A percentile compares a stretch with the other conserved stretches of the same genome.
These are phyloP conservation scores for Calliopsis andreniformis DNA, from an alignment of 1,140 invertebrate species.

Conservation along the genomic window DNA sequence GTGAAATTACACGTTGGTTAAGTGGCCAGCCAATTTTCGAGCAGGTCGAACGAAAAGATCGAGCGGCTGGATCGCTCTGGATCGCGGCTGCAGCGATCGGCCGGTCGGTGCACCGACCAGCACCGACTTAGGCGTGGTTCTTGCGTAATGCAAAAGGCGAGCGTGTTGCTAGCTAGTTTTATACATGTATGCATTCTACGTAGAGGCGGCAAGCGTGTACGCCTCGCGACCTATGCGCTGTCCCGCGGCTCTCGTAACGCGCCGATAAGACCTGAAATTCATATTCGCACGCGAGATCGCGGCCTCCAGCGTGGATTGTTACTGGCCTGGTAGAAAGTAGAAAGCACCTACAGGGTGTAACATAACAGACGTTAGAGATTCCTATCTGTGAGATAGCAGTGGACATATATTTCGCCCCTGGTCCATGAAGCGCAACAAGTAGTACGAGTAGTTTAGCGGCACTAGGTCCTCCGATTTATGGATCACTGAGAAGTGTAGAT, in stretches of 20 bases:
- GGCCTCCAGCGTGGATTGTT: conserved; percentile 28
- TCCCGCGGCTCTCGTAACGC: conserved; percentile 37
- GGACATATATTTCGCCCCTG: not conserved
- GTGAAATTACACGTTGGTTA: not conserved
- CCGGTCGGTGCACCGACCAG: conserved; percentile 59
- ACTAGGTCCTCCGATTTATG: no score
- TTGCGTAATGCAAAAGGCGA: conserved; percentile 79
- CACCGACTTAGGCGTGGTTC: conserved; percentile 79
- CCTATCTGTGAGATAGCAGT: no score
- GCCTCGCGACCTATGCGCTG: conserved; percentile 32
- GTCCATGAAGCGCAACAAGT: no score
- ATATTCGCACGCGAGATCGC: conserved; percentile 57
- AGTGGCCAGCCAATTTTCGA: not conserved
- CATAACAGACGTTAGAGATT: not conserved
- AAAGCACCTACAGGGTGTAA: conserved; percentile 40
- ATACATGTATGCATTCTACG: conserved; percentile 50
- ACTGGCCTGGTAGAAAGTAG: conserved; percentile 52
- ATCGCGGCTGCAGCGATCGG: conserved; percentile 22
- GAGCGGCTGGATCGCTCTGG: conserved; percentile 10
- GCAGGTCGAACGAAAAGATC: conserved; percentile 5
- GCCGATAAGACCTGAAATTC: conserved; percentile 47
- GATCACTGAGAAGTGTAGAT: no score
- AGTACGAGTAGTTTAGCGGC: no score
- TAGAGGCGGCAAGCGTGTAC: conserved; percentile 3
- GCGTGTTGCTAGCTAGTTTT: conserved; percentile 70